A percentile compares a stretch with the other conserved stretches of the same genome.
phyloP scores from a whole-genome alignment of 2,888 invertebrate species.

The Stratiomys singularior region DNA sequence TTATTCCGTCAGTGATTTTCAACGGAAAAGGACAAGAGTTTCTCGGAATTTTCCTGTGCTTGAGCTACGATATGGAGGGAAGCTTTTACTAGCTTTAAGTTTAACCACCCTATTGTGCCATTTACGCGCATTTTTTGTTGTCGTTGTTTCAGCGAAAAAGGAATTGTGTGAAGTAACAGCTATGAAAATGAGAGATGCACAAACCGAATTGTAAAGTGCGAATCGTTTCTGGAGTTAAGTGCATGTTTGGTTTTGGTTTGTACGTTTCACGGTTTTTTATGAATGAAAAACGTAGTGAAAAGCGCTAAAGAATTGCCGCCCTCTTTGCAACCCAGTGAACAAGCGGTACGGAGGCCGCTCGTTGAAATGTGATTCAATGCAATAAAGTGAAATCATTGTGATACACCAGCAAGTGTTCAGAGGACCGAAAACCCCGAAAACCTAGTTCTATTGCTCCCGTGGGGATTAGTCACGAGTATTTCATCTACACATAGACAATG shows the following conservation, averaged over 20 bases:
- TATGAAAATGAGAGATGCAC: neutral
- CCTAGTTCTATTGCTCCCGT: neutral
- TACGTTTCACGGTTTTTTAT: neutral
- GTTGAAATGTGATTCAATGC: constrained; percentile 39
- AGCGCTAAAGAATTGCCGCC: neutral
- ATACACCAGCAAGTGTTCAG: constrained; percentile 44
- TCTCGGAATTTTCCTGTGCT: constrained; percentile 31
- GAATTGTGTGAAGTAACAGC: neutral
- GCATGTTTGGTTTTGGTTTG: constrained; percentile 13
- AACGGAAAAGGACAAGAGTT: constrained; percentile 48
- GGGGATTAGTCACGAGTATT: neutral
- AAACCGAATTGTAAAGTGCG: constrained; percentile 19
- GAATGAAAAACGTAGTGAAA: constrained; percentile 28
- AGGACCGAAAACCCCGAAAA: neutral
- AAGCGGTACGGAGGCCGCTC: neutral
- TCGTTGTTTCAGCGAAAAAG: constrained; percentile 9
- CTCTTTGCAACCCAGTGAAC: neutral
- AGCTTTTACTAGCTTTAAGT: constrained; percentile 39
- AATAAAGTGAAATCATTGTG: constrained; percentile 33
- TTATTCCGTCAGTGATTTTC: constrained; percentile 52
- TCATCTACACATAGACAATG: constrained; percentile 56
- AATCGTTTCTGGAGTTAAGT: neutral
- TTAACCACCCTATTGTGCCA: neutral
- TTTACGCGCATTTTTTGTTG: constrained; percentile 31
- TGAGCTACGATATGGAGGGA: constrained; percentile 16